Evolutionary conservation across 2,113 vertebrate species (phyloP).

Genomic region (Malurus elegans): DNA sequence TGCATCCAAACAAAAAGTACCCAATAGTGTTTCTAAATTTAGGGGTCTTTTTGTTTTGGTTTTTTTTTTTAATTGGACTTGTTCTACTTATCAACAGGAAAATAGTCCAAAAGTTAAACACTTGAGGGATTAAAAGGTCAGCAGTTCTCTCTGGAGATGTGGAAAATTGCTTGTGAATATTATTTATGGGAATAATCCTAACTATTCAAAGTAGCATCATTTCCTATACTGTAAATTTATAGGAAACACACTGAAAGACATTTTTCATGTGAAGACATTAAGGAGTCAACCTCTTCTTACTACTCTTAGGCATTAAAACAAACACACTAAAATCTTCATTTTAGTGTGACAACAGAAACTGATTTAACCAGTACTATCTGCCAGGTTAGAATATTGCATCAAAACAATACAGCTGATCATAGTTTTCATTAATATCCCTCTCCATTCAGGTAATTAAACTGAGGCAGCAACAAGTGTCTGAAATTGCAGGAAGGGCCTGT

Average conservation of each 20-base stretch:
- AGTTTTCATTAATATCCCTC: background rate
- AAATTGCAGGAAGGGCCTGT: background rate
- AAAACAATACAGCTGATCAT: background rate
- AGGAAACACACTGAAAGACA: background rate
- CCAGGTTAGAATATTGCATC: background rate
- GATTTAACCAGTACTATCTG: background rate
- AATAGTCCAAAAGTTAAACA: background rate
- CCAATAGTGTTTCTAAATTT: background rate
- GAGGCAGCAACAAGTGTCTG: background rate
- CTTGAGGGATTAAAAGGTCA: background rate
- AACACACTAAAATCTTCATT: background rate
- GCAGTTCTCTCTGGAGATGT: background rate
- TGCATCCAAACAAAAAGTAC: background rate
- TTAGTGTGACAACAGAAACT: background rate
- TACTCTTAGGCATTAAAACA: background rate
- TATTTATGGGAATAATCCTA: background rate
- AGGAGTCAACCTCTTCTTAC: background rate
- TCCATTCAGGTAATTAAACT: background rate
- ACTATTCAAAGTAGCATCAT: background rate
- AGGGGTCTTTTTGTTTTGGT: rapidly evolving
- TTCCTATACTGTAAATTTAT: background rate
- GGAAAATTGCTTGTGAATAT: background rate
- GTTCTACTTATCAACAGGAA: background rate
- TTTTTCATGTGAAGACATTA: background rate
- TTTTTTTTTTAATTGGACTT: background rate